Conservation (phyloP, 2,797 vertebrate genomes). For the Hoplostethus mediterraneus region DNA sequence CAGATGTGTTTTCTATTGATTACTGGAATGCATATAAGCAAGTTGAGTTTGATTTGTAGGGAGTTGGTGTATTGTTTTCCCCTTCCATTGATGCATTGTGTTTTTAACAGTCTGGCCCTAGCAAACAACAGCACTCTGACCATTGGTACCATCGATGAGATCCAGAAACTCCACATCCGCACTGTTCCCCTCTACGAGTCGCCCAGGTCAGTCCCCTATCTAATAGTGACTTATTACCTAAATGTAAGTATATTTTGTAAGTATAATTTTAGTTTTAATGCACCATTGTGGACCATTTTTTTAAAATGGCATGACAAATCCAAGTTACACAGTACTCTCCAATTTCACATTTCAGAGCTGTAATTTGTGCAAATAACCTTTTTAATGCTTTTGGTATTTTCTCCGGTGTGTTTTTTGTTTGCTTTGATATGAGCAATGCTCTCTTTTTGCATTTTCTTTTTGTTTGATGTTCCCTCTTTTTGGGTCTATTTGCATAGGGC, state of each 20-base stretch:
- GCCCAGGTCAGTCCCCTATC: conserved; percentile 87
- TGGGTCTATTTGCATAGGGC: not conserved
- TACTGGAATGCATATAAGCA: conserved; percentile 14
- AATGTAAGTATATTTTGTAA: not conserved
- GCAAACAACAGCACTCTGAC: conserved; percentile 99
- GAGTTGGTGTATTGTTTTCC: not conserved
- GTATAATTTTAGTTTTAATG: not conserved
- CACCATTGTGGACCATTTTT: not conserved
- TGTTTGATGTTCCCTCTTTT: not conserved
- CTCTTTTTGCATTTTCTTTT: not conserved
- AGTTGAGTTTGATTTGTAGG: conserved; percentile 1
- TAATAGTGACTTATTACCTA: not conserved
- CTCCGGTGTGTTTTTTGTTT: not conserved
- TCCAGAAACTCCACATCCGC: conserved; percentile 98
- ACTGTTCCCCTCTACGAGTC: conserved; percentile 97
- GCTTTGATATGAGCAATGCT: conserved; percentile 5
- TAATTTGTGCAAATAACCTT: conserved; percentile 9
- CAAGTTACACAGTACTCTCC: not conserved
- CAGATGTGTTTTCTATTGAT: conserved; percentile 12
- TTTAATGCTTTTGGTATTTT: conserved; percentile 6
- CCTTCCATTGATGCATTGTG: conserved; percentile 6
- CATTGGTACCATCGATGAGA: conserved; percentile 98
- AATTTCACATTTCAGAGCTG: conserved; percentile 4
- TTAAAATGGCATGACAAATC: no score
- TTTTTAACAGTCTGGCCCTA: conserved; percentile 88